These are phyloP conservation scores for Sycophaga agraensis DNA, from an alignment of 1,140 invertebrate species.

Conservation along the genomic window DNA sequence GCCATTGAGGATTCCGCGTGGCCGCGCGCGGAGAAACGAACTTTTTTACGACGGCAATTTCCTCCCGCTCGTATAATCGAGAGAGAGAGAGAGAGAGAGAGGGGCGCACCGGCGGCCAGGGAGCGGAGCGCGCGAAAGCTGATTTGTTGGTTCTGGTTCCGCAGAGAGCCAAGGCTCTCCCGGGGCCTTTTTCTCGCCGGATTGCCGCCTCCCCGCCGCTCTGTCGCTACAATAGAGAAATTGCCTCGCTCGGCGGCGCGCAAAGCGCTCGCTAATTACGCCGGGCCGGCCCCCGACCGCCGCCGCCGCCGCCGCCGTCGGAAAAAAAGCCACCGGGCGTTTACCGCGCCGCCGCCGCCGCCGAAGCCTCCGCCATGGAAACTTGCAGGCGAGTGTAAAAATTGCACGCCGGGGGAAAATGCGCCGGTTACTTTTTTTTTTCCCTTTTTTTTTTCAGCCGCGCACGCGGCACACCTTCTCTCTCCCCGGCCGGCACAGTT, in stretches of 20 bases:
- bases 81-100: slow-evolving; percentile 13
- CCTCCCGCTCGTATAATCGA: slow-evolving; percentile 17
- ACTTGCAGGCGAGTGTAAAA: slow-evolving; percentile 10
- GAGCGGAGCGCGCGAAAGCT: background rate
- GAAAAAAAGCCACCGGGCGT: too few species aligned
- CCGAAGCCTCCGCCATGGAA: too few species aligned
- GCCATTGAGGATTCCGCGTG: slow-evolving; percentile 7
- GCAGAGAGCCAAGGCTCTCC: slow-evolving; percentile 24
- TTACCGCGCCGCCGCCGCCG: too few species aligned
- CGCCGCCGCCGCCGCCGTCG: background rate
- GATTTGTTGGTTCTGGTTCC: slow-evolving; percentile 33
- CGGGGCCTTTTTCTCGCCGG: slow-evolving; percentile 12
- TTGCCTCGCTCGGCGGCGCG: too few species aligned
- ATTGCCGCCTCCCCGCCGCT: too few species aligned
- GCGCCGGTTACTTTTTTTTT: too few species aligned
- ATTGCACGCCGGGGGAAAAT: slow-evolving; percentile 8
- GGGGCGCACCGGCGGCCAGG: background rate
- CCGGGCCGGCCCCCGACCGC: too few species aligned
- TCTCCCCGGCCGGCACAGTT: too few species aligned
- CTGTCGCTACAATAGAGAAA: slow-evolving; percentile 10
- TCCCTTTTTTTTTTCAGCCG: too few species aligned
- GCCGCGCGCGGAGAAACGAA: slow-evolving; percentile 19
- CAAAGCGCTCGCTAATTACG: too few species aligned
- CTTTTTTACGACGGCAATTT: slow-evolving; percentile 26
- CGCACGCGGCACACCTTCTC: too few species aligned